Conservation (phyloP, 1,140 invertebrate species). For the Scaptomyza hsui region DNA sequence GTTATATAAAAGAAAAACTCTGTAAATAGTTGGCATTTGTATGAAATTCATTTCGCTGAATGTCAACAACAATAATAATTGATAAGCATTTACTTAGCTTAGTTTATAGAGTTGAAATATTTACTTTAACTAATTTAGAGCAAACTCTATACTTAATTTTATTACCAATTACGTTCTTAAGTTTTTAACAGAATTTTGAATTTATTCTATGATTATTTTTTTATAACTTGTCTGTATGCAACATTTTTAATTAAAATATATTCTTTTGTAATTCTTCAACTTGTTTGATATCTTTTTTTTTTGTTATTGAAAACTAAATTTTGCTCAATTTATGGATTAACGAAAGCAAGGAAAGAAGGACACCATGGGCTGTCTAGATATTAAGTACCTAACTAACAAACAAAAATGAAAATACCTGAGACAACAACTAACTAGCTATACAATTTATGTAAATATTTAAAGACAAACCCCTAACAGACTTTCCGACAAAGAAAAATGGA, state of each 20-base stretch:
- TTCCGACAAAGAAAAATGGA: constrained; percentile 18
- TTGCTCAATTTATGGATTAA: constrained; percentile 58
- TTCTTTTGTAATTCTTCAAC: constrained; percentile 39
- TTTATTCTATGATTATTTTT: constrained; percentile 61
- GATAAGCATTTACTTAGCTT: constrained; percentile 39
- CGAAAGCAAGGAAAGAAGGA: constrained; percentile 10
- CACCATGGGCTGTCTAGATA: constrained; percentile 53
- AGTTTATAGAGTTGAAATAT: constrained; percentile 36
- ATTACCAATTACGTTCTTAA: constrained; percentile 47
- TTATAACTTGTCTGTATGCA: constrained; percentile 44
- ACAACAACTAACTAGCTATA: constrained; percentile 20
- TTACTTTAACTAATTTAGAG: constrained; percentile 36
- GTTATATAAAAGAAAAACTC: constrained; percentile 3
- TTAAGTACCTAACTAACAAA: constrained; percentile 72
- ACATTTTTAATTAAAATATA: constrained; percentile 53
- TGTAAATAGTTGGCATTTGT: constrained; percentile 48
- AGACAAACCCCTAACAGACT: constrained; percentile 64
- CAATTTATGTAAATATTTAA: constrained; percentile 37
- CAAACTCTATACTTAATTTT: constrained; percentile 28
- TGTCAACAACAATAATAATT: constrained; percentile 42
- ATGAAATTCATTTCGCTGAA: constrained; percentile 5
- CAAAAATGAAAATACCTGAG: constrained; percentile 61
- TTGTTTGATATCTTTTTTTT: constrained; percentile 1
- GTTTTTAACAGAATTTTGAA: constrained; percentile 57
- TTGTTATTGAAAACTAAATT: constrained; percentile 14